Percentiles rank a stretch among this genome's conserved stretches.
Evolutionary conservation across 2,113 vertebrate genomes (phyloP).

Genomic region (Trachemys scripta): DNA sequence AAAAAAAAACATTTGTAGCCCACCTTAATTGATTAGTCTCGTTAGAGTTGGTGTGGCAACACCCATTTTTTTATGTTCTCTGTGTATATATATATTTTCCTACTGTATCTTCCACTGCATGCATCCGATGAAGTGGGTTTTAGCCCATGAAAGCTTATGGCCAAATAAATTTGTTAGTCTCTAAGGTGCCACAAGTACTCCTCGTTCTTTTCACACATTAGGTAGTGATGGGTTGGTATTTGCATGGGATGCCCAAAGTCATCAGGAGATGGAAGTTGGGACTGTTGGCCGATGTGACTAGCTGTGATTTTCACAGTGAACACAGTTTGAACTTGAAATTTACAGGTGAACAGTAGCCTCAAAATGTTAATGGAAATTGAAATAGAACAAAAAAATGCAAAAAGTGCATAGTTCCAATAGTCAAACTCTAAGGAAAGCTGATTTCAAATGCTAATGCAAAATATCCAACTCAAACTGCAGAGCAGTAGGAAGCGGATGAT

Average conservation of each 20-base stretch:
- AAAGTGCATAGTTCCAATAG: accelerated
- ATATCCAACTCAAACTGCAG: background rate
- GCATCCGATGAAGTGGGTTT: too few relatives aligned
- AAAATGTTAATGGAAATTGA: background rate
- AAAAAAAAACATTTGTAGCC: too few relatives aligned
- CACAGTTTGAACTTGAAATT: background rate
- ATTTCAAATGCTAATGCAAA: background rate
- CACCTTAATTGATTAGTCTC: too few relatives aligned
- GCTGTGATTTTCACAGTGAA: background rate
- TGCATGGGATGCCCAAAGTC: background rate
- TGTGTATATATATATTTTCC: too few relatives aligned
- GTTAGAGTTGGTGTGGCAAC: too few relatives aligned
- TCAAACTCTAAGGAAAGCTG: background rate
- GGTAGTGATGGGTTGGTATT: background rate
- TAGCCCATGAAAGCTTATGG: too few relatives aligned
- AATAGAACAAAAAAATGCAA: background rate
- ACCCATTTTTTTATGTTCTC: too few relatives aligned
- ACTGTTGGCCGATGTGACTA: background rate
- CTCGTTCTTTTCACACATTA: background rate
- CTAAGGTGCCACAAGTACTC: too few relatives aligned
- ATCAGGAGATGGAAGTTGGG: background rate
- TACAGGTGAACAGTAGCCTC: background rate
- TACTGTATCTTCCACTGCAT: too few relatives aligned
- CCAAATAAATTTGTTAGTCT: too few relatives aligned
- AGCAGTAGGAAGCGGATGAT: background rate